Percentiles rank a stretch among this genome's conserved stretches.
Conservation (phyloP, 2,888 invertebrate genomes). For the Escarpia spicata region DNA sequence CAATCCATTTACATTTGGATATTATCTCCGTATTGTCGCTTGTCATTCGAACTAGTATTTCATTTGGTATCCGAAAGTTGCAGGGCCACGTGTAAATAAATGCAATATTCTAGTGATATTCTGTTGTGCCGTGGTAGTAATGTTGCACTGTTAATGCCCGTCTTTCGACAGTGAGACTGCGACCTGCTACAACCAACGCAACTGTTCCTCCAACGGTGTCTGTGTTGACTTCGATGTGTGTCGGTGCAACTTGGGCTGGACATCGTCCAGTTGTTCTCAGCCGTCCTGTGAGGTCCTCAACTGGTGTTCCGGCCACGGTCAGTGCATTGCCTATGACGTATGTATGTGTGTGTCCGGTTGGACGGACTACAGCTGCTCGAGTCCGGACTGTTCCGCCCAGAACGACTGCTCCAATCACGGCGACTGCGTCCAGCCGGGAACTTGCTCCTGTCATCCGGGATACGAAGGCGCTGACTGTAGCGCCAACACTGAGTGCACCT, state of each 20-base stretch:
- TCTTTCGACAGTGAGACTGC: neutral
- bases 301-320: constrained; percentile 5
- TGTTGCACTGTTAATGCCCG: neutral
- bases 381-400: no score
- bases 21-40: no score
- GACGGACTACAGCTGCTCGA: neutral
- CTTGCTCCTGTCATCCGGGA: neutral
- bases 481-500: neutral
- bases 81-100: no score
- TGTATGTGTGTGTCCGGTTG: neutral
- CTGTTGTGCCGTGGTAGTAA: neutral
- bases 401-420: constrained; percentile 7
- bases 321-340: neutral
- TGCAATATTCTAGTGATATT: no score
- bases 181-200: neutral
- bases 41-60: no score
- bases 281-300: neutral
- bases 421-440: neutral
- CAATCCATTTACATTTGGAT: no score
- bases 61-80: no score
- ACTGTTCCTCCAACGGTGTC: neutral
- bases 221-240: neutral
- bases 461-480: neutral
- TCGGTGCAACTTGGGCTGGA: neutral
- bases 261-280: neutral